These are phyloP conservation scores for Potamarius usumacintae DNA, from an alignment of 2,113 vertebrate genomes.

Conservation along the genomic window DNA sequence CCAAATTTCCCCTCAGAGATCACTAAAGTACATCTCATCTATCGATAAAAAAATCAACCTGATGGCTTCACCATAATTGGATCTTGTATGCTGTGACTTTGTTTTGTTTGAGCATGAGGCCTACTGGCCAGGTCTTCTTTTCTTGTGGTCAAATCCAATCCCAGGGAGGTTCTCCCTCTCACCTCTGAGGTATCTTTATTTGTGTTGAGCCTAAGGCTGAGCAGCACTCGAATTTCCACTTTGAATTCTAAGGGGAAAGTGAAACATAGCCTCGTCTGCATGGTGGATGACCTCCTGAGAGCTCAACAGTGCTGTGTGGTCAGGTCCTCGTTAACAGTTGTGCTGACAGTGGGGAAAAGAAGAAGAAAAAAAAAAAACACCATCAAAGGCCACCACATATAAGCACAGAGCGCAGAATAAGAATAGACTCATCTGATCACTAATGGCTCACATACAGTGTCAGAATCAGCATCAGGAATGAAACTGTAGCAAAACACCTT, in stretches of 20 bases:
- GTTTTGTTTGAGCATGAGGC: constrained; percentile 21
- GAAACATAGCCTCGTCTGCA: constrained; percentile 33
- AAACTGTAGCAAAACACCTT: not conserved
- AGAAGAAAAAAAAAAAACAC: not conserved
- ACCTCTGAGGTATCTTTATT: not conserved
- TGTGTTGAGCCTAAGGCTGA: not conserved
- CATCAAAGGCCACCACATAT: not conserved
- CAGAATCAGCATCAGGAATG: not conserved
- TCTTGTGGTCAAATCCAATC: not conserved
- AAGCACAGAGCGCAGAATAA: not conserved
- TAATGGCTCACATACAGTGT: not conserved
- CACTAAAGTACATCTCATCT: not conserved
- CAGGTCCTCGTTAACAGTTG: not conserved
- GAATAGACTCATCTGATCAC: not conserved
- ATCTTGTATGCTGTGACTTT: constrained; percentile 9
- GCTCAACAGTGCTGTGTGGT: not conserved
- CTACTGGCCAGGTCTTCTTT: not conserved
- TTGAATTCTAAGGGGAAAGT: constrained; percentile 38
- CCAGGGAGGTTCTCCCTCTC: not conserved
- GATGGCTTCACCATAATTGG: not conserved
- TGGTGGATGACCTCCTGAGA: constrained; percentile 3
- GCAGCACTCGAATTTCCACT: constrained; percentile 39
- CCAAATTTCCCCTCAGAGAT: not conserved
- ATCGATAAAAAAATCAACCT: not conserved
- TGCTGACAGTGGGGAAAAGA: not conserved